phyloP scores from a whole-genome alignment of 2,888 invertebrate genomes.

The Penaeus monodon region DNA sequence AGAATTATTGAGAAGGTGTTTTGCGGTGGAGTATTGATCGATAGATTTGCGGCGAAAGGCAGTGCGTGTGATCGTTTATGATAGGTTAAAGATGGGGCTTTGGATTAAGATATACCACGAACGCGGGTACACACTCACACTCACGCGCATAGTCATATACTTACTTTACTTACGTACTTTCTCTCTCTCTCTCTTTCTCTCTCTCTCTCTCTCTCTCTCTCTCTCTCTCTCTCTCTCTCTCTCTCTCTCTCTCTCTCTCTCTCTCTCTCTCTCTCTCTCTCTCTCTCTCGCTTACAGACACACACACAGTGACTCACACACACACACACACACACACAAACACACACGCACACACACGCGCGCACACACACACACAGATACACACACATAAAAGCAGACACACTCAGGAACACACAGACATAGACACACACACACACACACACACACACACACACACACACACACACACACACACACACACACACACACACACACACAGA shows the following conservation, averaged over 20 bases:
- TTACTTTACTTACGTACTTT: neutral
- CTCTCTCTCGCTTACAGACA: neutral
- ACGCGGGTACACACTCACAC: neutral
- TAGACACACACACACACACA: neutral
- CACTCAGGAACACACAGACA: neutral
- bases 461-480: conserved; percentile 8
- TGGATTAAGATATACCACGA: neutral
- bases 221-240: neutral
- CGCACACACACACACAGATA: neutral
- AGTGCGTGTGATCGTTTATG: too few relatives aligned
- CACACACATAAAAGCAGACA: neutral
- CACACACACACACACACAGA: neutral
- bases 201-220: neutral
- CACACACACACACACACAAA: conserved; percentile 12
- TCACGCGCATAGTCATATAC: neutral
- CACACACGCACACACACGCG: neutral
- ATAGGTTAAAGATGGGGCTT: too few relatives aligned
- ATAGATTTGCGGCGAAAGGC: too few relatives aligned
- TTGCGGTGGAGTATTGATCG: too few relatives aligned
- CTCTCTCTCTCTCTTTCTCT: neutral
- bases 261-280: conserved; percentile 2
- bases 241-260: neutral
- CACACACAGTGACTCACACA: neutral
- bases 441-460: conserved; percentile 8
- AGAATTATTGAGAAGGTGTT: too few relatives aligned